These are phyloP conservation scores for Emmelina monodactyla DNA, from an alignment of 2,888 invertebrate genomes.

Conservation along the genomic window DNA sequence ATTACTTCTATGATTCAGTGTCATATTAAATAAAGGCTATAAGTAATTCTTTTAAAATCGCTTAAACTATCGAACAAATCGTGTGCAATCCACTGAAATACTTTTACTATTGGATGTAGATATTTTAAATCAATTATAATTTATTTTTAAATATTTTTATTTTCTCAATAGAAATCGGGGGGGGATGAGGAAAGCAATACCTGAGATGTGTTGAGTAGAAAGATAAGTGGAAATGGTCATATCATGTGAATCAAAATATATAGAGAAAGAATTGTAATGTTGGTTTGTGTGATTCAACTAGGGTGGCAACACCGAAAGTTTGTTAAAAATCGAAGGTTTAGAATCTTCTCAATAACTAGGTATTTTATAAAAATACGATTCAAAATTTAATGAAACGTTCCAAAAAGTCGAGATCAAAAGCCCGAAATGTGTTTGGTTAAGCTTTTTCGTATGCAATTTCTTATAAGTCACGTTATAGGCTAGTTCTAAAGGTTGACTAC, in stretches of 20 bases:
- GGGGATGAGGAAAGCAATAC: slow-evolving; percentile 41
- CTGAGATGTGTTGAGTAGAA: slow-evolving; percentile 36
- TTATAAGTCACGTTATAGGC: slow-evolving; percentile 35
- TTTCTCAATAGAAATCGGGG: slow-evolving; percentile 2
- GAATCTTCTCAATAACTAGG: slow-evolving; percentile 52
- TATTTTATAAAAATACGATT: slow-evolving; percentile 51
- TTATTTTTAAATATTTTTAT: slow-evolving; percentile 7
- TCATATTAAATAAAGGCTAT: slow-evolving; percentile 43
- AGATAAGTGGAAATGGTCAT: slow-evolving; percentile 51
- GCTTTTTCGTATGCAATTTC: slow-evolving; percentile 14
- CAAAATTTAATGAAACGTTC: no score
- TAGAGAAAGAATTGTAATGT: slow-evolving; percentile 44
- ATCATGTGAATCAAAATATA: slow-evolving; percentile 55
- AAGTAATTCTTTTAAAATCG: slow-evolving; percentile 22
- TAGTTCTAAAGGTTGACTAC: slow-evolving; percentile 19
- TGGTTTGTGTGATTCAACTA: slow-evolving; percentile 46
- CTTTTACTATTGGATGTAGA: slow-evolving; percentile 22
- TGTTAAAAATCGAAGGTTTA: slow-evolving; percentile 50
- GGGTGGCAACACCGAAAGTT: slow-evolving; percentile 44
- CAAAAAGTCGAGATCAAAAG: slow-evolving; percentile 3
- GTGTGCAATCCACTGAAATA: slow-evolving; percentile 40
- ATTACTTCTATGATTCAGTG: slow-evolving; percentile 40
- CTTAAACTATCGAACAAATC: slow-evolving; percentile 25
- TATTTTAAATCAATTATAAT: slow-evolving; percentile 5
- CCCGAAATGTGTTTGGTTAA: background rate